Conservation (phyloP, 1,140 invertebrate genomes). For the Ericerus pela region DNA sequence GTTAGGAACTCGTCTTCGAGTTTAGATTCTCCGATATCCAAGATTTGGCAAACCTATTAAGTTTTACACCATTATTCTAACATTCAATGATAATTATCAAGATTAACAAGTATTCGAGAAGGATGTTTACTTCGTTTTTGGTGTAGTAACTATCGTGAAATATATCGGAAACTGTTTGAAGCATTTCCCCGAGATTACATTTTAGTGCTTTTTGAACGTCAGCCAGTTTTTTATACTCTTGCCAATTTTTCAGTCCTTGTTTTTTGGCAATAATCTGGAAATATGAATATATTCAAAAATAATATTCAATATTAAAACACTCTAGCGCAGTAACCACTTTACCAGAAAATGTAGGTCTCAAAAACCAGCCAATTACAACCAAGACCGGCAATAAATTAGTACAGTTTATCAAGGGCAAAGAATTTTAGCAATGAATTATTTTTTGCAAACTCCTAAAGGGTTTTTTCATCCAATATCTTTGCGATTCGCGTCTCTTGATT, state of each 20-base stretch:
- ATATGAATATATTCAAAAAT: too few species aligned
- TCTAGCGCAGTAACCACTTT: too few species aligned
- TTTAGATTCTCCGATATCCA: slow-evolving; percentile 47
- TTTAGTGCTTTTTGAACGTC: slow-evolving; percentile 51
- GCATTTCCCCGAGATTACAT: slow-evolving; percentile 50
- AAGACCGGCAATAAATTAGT: too few species aligned
- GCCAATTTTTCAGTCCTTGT: slow-evolving; percentile 43
- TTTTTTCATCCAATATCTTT: too few species aligned
- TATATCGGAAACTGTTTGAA: slow-evolving; percentile 41
- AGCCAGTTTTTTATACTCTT: slow-evolving; percentile 41
- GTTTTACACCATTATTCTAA: neutral
- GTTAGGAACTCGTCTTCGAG: slow-evolving; percentile 50
- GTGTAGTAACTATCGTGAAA: slow-evolving; percentile 58
- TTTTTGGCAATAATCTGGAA: slow-evolving; percentile 52
- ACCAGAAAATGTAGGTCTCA: too few species aligned
- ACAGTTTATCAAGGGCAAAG: too few species aligned
- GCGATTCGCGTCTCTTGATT: too few species aligned
- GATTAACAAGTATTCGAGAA: slow-evolving; percentile 4
- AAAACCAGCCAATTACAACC: too few species aligned
- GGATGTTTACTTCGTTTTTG: slow-evolving; percentile 50
- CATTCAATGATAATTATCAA: neutral
- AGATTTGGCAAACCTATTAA: slow-evolving; percentile 37
- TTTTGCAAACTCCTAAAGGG: too few species aligned
- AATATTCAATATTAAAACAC: too few species aligned
- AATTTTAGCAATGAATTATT: too few species aligned